Evolutionary conservation across 2,113 vertebrate genomes (phyloP).

Genomic region (Apeltes quadracus): DNA sequence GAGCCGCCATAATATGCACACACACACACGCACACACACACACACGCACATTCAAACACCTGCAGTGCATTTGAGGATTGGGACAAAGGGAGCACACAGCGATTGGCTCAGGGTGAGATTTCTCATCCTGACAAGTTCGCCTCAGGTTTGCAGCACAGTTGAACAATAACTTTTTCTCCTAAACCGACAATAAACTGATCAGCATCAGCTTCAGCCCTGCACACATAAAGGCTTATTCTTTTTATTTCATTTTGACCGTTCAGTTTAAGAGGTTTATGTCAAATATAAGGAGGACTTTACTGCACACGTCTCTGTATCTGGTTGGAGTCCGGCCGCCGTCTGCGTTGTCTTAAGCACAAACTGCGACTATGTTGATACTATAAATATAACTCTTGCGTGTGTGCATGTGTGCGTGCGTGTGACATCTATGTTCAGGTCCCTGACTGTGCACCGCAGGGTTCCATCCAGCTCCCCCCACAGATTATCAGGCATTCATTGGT

Average conservation of each 20-base stretch:
- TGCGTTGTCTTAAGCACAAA: not conserved
- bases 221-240: not conserved
- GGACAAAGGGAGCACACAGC: constrained; percentile 38
- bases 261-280: not conserved
- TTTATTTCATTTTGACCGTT: constrained; percentile 1
- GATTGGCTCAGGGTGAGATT: constrained; percentile 54
- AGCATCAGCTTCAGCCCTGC: constrained; percentile 17
- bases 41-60: constrained; percentile 12
- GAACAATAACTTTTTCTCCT: constrained; percentile 30
- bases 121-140: constrained; percentile 58
- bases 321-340: not conserved
- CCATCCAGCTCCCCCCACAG: constrained; percentile 51
- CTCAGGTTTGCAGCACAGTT: constrained; percentile 51
- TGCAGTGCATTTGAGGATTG: constrained; percentile 47
- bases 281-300: not conserved
- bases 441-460: constrained; percentile 57
- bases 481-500: constrained; percentile 68
- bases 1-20: constrained; percentile 35
- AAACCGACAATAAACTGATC: constrained; percentile 32
- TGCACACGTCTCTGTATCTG: not conserved
- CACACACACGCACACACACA: constrained; percentile 17
- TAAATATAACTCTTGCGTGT: constrained; percentile 1
- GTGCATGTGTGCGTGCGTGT: not conserved
- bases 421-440: constrained; percentile 27
- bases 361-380: not conserved